Conservation (phyloP, 1,140 invertebrate species). For the Tetragonula clypearis region DNA sequence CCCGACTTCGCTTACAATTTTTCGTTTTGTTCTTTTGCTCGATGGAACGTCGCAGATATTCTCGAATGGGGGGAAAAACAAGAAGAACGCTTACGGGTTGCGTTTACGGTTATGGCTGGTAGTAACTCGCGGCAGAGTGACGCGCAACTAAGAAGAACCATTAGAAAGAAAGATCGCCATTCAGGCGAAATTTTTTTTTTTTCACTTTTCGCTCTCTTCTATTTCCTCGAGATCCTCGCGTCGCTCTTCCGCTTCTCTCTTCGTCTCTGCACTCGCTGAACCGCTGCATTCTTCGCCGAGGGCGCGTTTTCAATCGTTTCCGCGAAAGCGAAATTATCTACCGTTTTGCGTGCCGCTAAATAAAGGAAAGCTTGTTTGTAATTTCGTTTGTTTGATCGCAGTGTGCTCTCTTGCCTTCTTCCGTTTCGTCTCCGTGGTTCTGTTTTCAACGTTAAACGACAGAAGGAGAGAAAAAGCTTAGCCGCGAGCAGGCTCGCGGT, state of each 20-base stretch:
- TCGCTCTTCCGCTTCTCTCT: neutral
- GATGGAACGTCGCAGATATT: neutral
- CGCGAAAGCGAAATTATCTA: neutral
- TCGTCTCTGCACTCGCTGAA: too few relatives aligned
- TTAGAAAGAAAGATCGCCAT: neutral
- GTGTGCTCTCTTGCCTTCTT: neutral
- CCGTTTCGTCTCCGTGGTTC: neutral
- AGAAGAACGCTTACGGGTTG: too few relatives aligned
- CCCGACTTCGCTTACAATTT: neutral
- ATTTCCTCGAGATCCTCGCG: neutral
- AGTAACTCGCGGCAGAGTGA: neutral
- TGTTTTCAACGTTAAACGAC: neutral
- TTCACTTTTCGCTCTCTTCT: too few relatives aligned
- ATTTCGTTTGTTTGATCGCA: slow-evolving; percentile 11
- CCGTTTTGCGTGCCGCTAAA: neutral
- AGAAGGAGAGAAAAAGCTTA: neutral
- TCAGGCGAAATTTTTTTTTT: neutral
- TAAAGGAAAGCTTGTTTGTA: neutral
- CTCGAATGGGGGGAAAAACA: neutral
- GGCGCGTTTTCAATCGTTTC: neutral
- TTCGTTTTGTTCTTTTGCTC: neutral
- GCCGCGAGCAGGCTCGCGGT: too few relatives aligned
- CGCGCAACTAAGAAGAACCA: neutral
- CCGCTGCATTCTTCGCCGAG: neutral
- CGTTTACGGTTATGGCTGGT: neutral